Conservation (phyloP, 2,113 vertebrate species). For the Shinisaurus crocodilurus region DNA sequence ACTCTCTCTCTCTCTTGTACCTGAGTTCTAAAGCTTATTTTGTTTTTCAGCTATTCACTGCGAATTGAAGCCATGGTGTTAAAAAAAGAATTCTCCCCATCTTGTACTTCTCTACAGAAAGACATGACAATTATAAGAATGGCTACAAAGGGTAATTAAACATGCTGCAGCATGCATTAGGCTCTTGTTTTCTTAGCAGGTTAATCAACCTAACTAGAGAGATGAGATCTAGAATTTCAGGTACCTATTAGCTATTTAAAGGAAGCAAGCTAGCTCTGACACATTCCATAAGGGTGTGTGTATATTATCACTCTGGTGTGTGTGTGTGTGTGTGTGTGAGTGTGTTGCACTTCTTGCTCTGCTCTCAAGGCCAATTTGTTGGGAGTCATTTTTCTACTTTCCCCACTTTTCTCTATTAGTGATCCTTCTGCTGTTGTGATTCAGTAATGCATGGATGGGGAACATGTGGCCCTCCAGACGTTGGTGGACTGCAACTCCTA, state of each 20-base stretch:
- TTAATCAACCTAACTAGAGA: conserved; percentile 71
- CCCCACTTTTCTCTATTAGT: not conserved
- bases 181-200: conserved; percentile 65
- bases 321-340: conserved; percentile 42
- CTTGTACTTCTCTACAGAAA: conserved; percentile 84
- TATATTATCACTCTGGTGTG: conserved; percentile 26
- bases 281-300: conserved; percentile 61
- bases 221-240: conserved; percentile 75
- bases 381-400: not conserved
- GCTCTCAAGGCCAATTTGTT: not conserved
- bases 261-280: conserved; percentile 68
- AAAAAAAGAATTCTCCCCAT: conserved; percentile 90
- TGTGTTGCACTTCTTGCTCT: conserved; percentile 27
- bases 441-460: no score
- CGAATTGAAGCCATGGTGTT: conserved; percentile 96
- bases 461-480: no score
- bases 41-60: conserved; percentile 86
- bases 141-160: conserved; percentile 88
- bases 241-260: conserved; percentile 71
- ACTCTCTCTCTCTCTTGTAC: conserved; percentile 22
- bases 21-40: conserved; percentile 40
- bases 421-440: not conserved
- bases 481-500: no score
- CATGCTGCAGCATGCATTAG: conserved; percentile 51
- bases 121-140: conserved; percentile 87